These are phyloP conservation scores for Ceraclea dissimilis DNA, from an alignment of 2,888 invertebrate genomes.

Conservation along the genomic window DNA sequence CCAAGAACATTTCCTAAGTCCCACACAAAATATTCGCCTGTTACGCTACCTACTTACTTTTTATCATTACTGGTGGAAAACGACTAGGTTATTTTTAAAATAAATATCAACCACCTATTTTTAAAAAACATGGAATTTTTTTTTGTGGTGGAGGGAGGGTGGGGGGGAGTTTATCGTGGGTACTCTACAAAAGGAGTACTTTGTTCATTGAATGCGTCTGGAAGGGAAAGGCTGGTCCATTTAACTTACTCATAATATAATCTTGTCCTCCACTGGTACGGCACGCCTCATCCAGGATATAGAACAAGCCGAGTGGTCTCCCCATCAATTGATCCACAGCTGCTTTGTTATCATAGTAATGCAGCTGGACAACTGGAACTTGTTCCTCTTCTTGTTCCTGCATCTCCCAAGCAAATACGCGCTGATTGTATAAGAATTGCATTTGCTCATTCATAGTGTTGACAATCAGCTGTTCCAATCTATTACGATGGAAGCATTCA, in stretches of 20 bases:
- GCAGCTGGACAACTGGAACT: constrained; percentile 59
- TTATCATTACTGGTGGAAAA: too few species aligned
- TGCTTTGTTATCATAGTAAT: constrained; percentile 82
- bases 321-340: constrained; percentile 82
- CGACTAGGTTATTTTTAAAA: too few species aligned
- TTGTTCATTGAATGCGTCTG: too few species aligned
- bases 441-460: constrained; percentile 90
- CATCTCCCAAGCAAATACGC: constrained; percentile 88
- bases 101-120: too few species aligned
- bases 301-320: constrained; percentile 75
- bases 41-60: too few species aligned
- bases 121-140: too few species aligned
- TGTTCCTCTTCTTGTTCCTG: constrained; percentile 74
- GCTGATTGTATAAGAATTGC: constrained; percentile 88
- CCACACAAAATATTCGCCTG: too few species aligned
- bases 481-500: constrained; percentile 82
- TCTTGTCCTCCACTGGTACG: constrained; percentile 62
- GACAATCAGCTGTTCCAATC: constrained; percentile 79
- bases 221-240: too few species aligned
- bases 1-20: too few species aligned
- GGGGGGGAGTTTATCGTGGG: too few species aligned
- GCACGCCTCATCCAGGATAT: constrained; percentile 82
- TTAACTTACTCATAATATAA: constrained; percentile 59
- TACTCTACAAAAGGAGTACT: too few species aligned
- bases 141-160: too few species aligned